Evolutionary conservation across 2,797 vertebrate species (phyloP), one percentile per base, ranked within the genome.

Genomic region (Lacerta agilis): DNA sequence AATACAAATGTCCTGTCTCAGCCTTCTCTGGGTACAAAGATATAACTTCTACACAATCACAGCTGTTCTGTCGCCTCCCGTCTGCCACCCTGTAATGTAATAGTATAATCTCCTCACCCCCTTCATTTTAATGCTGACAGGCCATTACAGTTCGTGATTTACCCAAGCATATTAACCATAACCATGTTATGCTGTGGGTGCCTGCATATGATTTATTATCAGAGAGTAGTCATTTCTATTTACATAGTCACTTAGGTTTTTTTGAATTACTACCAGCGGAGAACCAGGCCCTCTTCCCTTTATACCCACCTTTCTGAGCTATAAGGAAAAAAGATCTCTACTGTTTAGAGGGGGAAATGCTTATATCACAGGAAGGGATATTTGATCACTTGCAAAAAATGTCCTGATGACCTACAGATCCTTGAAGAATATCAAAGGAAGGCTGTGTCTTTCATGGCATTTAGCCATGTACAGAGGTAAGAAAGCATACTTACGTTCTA

Each of bases 61-160:
- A 96, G 92, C 95, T 96, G 87, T 94, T 95, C 92, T 96, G 92
- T 95, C 92, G 92, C 90, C 93, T 94, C 95, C 64, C 69, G 88
- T 96, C 96, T 97, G 94, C 92, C 95, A 72, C 87, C 43, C 90
- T 91, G 92, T 94, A 96, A 96, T 93, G 94, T 66, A 95, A 94
- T 93, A 76, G 91, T 94, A 94, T 95, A 91, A 96, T 92, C 92
- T 86, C 43, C 92, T 95, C 73, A 33, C 18, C 94, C 33, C 72
- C 93, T 95, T 92, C 93, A 93, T 96, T 82, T 96, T 96, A 92
- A 95, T 85, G 93, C 94, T 92, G 96, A 95, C 93, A 94, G 92
- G 87, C 92, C 83, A 58, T 90, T 96, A 94, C 94, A 96, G 96
- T 88, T 55, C 90, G 85, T 95, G 91, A 95, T 97, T 97, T 97